Evolutionary conservation across 2,797 vertebrate genomes (phyloP).

Genomic region (Enteromius radiatus): DNA sequence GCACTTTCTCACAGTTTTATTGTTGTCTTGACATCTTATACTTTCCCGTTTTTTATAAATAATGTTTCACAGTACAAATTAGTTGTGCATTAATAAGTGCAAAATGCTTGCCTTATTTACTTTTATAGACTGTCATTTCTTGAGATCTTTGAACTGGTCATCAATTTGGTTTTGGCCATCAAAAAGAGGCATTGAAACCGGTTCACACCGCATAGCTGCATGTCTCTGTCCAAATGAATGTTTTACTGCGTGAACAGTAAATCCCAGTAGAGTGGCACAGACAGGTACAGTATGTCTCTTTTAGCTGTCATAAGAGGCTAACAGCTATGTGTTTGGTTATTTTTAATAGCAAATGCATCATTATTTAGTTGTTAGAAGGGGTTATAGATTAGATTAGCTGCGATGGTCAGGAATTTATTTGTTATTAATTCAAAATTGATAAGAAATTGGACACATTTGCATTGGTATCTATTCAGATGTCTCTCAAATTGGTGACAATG

Average conservation of each 20-base stretch:
- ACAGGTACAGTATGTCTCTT: slow-evolving; percentile 32
- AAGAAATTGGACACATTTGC: slow-evolving; percentile 2
- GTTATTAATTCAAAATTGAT: slow-evolving; percentile 42
- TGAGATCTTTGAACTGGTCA: not conserved
- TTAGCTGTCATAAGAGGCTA: slow-evolving; percentile 23
- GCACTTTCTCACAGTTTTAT: not conserved
- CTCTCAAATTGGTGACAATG: slow-evolving; percentile 65
- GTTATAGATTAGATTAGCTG: not conserved
- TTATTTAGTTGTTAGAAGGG: not conserved
- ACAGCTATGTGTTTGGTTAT: not conserved
- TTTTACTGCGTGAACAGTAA: slow-evolving; percentile 64
- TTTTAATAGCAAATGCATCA: not conserved
- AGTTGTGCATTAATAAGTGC: not conserved
- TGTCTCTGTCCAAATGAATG: slow-evolving; percentile 60
- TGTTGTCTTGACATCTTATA: not conserved
- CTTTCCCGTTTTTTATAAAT: not conserved
- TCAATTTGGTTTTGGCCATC: not conserved
- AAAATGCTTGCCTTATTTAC: not conserved
- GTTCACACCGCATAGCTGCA: slow-evolving; percentile 22
- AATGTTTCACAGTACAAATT: not conserved
- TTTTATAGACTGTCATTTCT: too few species aligned
- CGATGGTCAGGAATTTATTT: not conserved
- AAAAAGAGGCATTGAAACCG: slow-evolving; percentile 63
- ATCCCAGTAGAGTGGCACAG: slow-evolving; percentile 54
- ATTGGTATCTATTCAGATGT: slow-evolving; percentile 61